Percentiles rank a stretch among this genome's conserved stretches.
Conservation (phyloP, 2,888 invertebrate genomes). For the Dasypolia templi region DNA sequence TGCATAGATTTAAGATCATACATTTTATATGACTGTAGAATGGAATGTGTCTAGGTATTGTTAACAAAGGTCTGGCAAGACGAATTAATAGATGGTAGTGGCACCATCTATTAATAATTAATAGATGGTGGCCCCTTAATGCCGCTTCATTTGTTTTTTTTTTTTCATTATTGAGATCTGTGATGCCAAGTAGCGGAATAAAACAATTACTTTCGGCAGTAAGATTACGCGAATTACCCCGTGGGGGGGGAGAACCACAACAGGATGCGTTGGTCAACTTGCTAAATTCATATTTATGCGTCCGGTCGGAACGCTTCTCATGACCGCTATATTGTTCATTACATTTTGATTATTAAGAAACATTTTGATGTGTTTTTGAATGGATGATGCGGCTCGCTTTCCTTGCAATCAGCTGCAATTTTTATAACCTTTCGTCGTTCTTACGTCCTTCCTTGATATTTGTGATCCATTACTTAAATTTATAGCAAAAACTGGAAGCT, state of each 20-base stretch:
- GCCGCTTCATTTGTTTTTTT: slow-evolving; percentile 40
- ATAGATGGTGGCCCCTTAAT: slow-evolving; percentile 33
- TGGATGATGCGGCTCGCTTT: slow-evolving; percentile 31
- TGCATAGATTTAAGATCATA: background rate
- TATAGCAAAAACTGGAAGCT: background rate
- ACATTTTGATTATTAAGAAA: slow-evolving; percentile 58
- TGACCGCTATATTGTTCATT: slow-evolving; percentile 61
- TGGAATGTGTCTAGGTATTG: background rate
- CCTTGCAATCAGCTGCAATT: slow-evolving; percentile 27
- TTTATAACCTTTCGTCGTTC: slow-evolving; percentile 8
- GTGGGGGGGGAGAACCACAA: slow-evolving; percentile 56
- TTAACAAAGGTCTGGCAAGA: slow-evolving; percentile 14
- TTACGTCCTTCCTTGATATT: slow-evolving; percentile 5
- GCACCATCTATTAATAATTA: no score
- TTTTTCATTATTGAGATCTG: slow-evolving; percentile 43
- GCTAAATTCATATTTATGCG: slow-evolving; percentile 87
- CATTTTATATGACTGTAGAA: background rate
- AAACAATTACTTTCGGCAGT: slow-evolving; percentile 69
- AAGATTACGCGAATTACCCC: slow-evolving; percentile 68
- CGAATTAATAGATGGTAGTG: slow-evolving; percentile 2
- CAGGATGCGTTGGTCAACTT: slow-evolving; percentile 79
- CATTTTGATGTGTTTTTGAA: slow-evolving; percentile 53
- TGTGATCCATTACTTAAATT: background rate
- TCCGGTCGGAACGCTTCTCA: slow-evolving; percentile 73
- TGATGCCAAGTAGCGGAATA: slow-evolving; percentile 59